Evolutionary conservation across 2,888 invertebrate genomes (phyloP), one percentile per base, ranked within the genome.

Genomic region (Ypsolopha sequella): DNA sequence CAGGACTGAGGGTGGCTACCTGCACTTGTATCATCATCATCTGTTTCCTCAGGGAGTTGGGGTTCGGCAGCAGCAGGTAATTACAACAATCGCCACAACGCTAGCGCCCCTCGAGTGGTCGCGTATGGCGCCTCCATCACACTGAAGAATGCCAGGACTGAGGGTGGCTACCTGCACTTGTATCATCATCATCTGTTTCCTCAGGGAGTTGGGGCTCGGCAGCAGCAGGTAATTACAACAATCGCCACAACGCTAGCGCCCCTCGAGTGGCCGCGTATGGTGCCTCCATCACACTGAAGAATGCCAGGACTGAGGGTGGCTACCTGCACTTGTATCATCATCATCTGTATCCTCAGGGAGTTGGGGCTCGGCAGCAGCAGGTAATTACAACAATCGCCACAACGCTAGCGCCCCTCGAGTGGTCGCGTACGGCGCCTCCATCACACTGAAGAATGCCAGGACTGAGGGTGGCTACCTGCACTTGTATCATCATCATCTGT

Each of bases 401-500:
- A 97, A 97, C 80, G 96, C 96, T 2, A 95, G 93, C 67, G 96
- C 98, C 90, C 98, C 98, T 0, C 89, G 92, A 50, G 91, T 94
- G 55, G 90, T 98, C 14, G 96, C 97, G 0, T 98, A 94, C 74
- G 97, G 97, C 0, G 95, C 97, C 0, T 73, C 92, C 35, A 88
- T 98, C 49, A 95, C 97, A 0, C 80, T 98, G 55, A 98, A 98
- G 88, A 98, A 97, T 81, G 94, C 96, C 67, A 90, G 96, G 60
- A 97, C 97, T 0, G 98, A 96, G 4, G 98, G 98, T 0, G 98
- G 96, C 1, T 98, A 98, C 73, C 88, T 98, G 39, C 98, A 98
- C 80, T 98, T 98, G 0, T 98, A 98, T 79, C 93, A 93, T 79
- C n/a, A n/a, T 79, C 98, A 98, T 77, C 85, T 98, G 35, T 98